Evolutionary conservation across 2,888 invertebrate species (phyloP).

Genomic region (Pollenia angustigena): DNA sequence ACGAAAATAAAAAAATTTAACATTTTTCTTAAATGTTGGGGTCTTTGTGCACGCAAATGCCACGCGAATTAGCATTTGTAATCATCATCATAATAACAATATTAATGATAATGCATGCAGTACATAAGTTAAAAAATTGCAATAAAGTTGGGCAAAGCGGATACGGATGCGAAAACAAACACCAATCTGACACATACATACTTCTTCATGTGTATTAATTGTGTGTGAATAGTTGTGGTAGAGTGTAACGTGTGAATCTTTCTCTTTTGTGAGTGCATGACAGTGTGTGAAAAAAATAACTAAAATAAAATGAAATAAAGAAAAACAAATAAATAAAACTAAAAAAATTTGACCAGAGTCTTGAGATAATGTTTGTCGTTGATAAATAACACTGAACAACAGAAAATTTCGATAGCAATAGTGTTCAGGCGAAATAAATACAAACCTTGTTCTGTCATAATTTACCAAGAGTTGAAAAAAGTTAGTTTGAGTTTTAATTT

Average conservation of each 20-base stretch:
- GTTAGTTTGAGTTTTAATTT: too few relatives aligned
- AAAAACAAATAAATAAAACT: neutral
- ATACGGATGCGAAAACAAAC: constrained; percentile 64
- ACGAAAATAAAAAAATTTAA: constrained; percentile 25
- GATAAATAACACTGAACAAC: too few relatives aligned
- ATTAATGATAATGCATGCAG: constrained; percentile 51
- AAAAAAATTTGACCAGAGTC: constrained; percentile 13
- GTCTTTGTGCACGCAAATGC: constrained; percentile 67
- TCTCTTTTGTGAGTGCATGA: constrained; percentile 40
- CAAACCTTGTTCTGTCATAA: too few relatives aligned
- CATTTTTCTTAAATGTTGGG: constrained; percentile 57
- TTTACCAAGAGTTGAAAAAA: too few relatives aligned
- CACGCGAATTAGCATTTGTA: constrained; percentile 72
- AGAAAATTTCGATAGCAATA: too few relatives aligned
- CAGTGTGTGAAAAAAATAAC: constrained; percentile 57
- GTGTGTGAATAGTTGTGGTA: constrained; percentile 1
- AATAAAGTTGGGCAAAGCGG: constrained; percentile 67
- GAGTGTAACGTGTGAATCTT: constrained; percentile 59
- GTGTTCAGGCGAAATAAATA: too few relatives aligned
- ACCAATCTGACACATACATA: neutral
- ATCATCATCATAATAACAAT: constrained; percentile 20
- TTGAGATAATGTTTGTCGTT: constrained; percentile 51
- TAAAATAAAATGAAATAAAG: constrained; percentile 36
- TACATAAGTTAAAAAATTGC: constrained; percentile 33
- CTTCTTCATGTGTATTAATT: neutral